Conservation (phyloP, 2,797 vertebrate species). For the Bovichtus variegatus region DNA sequence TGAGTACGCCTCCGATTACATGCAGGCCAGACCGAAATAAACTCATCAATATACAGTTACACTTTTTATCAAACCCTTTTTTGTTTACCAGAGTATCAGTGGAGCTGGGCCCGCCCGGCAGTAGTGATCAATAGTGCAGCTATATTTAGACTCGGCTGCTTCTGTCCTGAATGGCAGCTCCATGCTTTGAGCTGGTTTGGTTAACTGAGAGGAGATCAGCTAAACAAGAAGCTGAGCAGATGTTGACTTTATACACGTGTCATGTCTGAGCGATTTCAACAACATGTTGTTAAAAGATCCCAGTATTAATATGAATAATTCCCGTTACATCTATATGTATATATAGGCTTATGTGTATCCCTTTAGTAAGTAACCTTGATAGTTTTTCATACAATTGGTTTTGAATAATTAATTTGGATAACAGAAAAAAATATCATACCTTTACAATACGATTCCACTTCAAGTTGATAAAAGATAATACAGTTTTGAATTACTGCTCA, state of each 20-base stretch:
- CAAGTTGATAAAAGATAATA: background rate
- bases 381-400: background rate
- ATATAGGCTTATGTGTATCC: no score
- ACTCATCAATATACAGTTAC: slow-evolving; percentile 31
- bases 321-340: no score
- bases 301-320: background rate
- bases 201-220: background rate
- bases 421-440: background rate
- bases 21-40: slow-evolving; percentile 34
- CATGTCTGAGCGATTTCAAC: background rate
- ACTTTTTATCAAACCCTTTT: slow-evolving; percentile 35
- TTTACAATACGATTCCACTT: background rate
- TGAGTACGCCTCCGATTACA: slow-evolving; percentile 19
- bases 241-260: background rate
- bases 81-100: slow-evolving; percentile 53
- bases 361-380: no score
- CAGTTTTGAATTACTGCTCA: background rate
- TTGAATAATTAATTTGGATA: background rate
- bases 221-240: background rate
- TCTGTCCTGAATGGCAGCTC: slow-evolving; percentile 23
- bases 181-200: slow-evolving; percentile 21
- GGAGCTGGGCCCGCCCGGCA: slow-evolving; percentile 27
- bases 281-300: background rate
- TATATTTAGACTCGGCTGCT: slow-evolving; percentile 71
- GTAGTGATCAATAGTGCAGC: slow-evolving; percentile 74